A percentile compares a stretch with the other conserved stretches of the same genome.
These are phyloP conservation scores for Lycia hirtaria DNA, from an alignment of 2,888 invertebrate species.

Conservation along the genomic window DNA sequence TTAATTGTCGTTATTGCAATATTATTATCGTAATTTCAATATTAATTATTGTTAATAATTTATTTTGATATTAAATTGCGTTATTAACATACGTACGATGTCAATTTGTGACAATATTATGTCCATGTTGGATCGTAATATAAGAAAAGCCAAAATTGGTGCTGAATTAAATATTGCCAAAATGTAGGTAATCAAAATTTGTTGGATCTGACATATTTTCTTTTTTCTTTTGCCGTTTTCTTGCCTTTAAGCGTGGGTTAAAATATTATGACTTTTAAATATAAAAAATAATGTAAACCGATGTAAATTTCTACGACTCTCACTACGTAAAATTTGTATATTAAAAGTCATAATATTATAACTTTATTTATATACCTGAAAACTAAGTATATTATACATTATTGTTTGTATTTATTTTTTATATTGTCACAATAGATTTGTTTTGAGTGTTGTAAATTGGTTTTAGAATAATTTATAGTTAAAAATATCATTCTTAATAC, in stretches of 20 bases:
- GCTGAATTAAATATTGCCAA: conserved; percentile 26
- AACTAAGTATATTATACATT: conserved; percentile 1
- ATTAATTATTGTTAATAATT: background rate
- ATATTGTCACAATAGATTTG: background rate
- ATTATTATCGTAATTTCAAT: background rate
- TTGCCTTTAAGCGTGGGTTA: conserved; percentile 20
- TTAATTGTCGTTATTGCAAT: background rate
- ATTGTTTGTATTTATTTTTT: conserved; percentile 13
- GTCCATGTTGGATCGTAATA: conserved; percentile 16
- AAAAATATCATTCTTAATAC: conserved; percentile 16
- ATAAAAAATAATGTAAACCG: background rate
- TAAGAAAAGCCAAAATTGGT: conserved; percentile 31
- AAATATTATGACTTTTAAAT: too few relatives aligned
- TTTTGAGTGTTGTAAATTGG: background rate
- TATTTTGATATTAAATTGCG: background rate
- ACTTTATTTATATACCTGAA: too few relatives aligned
- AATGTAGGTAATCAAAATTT: conserved; percentile 20
- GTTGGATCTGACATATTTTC: conserved; percentile 8
- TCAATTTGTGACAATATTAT: conserved; percentile 12
- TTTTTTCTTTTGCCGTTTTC: conserved; percentile 15
- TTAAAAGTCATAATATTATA: conserved; percentile 3
- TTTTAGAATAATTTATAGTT: background rate
- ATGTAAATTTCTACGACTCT: background rate
- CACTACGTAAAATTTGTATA: background rate
- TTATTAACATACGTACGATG: conserved; percentile 11